Conservation (phyloP, 2,888 invertebrate genomes). For the Cordylochernes scorpioides region DNA sequence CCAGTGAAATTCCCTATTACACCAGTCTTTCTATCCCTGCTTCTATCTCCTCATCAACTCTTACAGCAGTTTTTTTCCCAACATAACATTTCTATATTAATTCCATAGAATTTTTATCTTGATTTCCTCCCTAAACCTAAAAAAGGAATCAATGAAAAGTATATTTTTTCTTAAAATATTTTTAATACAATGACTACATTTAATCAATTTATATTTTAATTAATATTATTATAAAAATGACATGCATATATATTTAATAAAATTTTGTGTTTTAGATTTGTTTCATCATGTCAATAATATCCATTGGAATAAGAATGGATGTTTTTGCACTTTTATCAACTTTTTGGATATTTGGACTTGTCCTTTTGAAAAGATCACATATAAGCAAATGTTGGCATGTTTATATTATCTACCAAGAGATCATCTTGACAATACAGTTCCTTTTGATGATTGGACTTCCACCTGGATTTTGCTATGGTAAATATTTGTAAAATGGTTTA, state of each 20-base stretch:
- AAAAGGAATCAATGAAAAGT: no score
- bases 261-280: conserved; percentile 34
- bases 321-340: conserved; percentile 61
- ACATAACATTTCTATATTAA: no score
- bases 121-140: no score
- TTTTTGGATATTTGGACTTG: conserved; percentile 46
- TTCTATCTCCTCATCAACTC: no score
- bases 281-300: conserved; percentile 52
- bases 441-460: conserved; percentile 61
- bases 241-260: conserved; percentile 1
- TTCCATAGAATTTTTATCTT: no score
- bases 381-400: conserved; percentile 51
- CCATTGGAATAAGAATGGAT: conserved; percentile 72
- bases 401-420: conserved; percentile 48
- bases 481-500: conserved; percentile 10
- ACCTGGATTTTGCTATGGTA: conserved; percentile 54
- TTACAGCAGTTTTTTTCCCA: no score
- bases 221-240: background rate
- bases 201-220: no score
- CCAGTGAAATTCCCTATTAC: no score
- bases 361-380: conserved; percentile 32
- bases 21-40: no score
- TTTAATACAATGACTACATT: no score
- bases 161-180: no score
- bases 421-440: conserved; percentile 63